These are phyloP conservation scores for Asbolus verrucosus DNA, from an alignment of 1,140 invertebrate genomes.

Conservation along the genomic window DNA sequence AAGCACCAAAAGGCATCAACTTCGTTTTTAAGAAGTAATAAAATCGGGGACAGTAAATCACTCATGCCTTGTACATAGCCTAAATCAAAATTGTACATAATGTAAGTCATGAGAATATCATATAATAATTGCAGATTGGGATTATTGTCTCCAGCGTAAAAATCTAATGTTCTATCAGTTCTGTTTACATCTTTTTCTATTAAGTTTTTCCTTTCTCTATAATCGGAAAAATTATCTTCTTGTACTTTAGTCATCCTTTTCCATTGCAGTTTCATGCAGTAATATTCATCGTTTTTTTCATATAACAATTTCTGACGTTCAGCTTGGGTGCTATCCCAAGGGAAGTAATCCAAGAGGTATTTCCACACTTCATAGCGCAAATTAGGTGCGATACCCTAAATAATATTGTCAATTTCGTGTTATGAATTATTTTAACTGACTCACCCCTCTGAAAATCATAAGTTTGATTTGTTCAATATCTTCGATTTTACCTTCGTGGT, in stretches of 20 bases:
- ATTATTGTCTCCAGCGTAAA: conserved; percentile 93
- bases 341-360: conserved; percentile 90
- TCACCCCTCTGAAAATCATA: conserved; percentile 91
- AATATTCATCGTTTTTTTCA: conserved; percentile 88
- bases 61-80: conserved; percentile 98
- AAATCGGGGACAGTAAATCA: conserved; percentile 93
- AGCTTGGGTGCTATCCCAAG: conserved; percentile 82
- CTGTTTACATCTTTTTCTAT: conserved; percentile 98
- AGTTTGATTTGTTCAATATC: conserved; percentile 78
- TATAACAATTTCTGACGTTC: conserved; percentile 79
- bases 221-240: conserved; percentile 89
- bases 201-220: conserved; percentile 91
- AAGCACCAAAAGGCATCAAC: conserved; percentile 99
- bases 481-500: conserved; percentile 80
- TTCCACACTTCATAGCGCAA: conserved; percentile 94
- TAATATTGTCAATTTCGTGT: conserved; percentile 8
- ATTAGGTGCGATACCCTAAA: conserved; percentile 70
- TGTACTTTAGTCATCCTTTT: conserved; percentile 88
- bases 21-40: conserved; percentile 92
- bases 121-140: conserved; percentile 86
- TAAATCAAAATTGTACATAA: conserved; percentile 99
- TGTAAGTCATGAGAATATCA: conserved; percentile 98
- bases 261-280: conserved; percentile 97
- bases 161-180: conserved; percentile 93
- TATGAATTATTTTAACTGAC: conserved; percentile 57